These are phyloP conservation scores for Lapara coniferarum DNA, from an alignment of 2,888 invertebrate genomes.

Conservation along the genomic window DNA sequence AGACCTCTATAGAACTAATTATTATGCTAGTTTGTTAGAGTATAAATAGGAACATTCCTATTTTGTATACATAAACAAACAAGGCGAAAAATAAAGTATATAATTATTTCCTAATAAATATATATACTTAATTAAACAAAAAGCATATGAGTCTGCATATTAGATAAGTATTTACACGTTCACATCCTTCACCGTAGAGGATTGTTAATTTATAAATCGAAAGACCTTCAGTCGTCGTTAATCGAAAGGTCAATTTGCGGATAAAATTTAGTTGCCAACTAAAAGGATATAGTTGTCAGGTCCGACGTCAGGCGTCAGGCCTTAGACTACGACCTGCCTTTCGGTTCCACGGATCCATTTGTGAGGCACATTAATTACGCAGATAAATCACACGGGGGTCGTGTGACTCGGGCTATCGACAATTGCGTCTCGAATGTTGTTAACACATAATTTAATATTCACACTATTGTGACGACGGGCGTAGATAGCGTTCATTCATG, in stretches of 20 bases:
- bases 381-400: slow-evolving; percentile 65
- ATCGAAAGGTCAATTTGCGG: neutral
- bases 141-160: neutral
- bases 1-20: neutral
- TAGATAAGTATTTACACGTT: neutral
- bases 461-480: neutral
- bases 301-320: neutral
- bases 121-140: neutral
- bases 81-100: neutral
- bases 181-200: neutral
- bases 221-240: neutral
- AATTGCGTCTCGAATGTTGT: slow-evolving; percentile 53
- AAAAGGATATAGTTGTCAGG: neutral
- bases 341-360: neutral
- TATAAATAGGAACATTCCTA: neutral
- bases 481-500: slow-evolving; percentile 23
- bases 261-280: neutral
- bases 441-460: slow-evolving; percentile 26
- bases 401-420: slow-evolving; percentile 69
- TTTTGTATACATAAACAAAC: slow-evolving; percentile 4
- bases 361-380: slow-evolving; percentile 57
- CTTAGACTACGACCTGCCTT: neutral
- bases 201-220: neutral
- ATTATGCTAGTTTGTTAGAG: neutral
- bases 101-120: too few species aligned